These are phyloP conservation scores for Drosophila paramelanica DNA, from an alignment of 2,888 invertebrate genomes.

Conservation along the genomic window DNA sequence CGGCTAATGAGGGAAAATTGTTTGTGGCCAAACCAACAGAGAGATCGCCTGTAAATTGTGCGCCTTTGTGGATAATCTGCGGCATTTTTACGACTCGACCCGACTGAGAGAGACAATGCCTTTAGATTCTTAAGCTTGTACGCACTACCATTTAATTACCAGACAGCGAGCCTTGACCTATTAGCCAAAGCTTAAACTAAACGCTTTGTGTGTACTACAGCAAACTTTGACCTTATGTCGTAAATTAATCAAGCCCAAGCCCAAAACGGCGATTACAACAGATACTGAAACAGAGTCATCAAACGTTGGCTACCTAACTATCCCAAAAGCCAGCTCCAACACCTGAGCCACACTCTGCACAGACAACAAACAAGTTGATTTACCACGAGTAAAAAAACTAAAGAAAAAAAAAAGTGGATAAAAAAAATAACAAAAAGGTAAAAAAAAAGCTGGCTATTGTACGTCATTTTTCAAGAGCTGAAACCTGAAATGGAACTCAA, in stretches of 20 bases:
- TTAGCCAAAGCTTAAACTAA: conserved; percentile 63
- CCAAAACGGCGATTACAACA: conserved; percentile 52
- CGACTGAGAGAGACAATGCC: conserved; percentile 24
- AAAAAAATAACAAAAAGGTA: conserved; percentile 6
- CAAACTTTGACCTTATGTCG: conserved; percentile 61
- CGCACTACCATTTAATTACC: conserved; percentile 33
- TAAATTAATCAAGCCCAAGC: conserved; percentile 72
- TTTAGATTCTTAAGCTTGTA: conserved; percentile 26
- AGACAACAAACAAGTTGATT: conserved; percentile 76
- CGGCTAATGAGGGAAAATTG: conserved; percentile 58
- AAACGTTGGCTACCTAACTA: conserved; percentile 58
- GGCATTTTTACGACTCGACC: conserved; percentile 21
- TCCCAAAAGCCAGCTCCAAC: conserved; percentile 44
- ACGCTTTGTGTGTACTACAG: conserved; percentile 48
- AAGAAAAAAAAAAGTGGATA: not conserved
- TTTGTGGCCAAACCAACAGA: conserved; percentile 27
- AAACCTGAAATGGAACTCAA: conserved; percentile 75
- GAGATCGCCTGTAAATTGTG: conserved; percentile 3
- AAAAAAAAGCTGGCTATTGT: conserved; percentile 62
- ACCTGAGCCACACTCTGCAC: conserved; percentile 57
- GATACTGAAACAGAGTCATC: conserved; percentile 68
- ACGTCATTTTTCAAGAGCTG: conserved; percentile 71
- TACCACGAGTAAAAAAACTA: conserved; percentile 43
- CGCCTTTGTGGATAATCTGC: conserved; percentile 30
- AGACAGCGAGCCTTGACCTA: conserved; percentile 63